These are phyloP conservation scores for Micrasema longulum DNA, from an alignment of 1,140 invertebrate species.

Conservation along the genomic window DNA sequence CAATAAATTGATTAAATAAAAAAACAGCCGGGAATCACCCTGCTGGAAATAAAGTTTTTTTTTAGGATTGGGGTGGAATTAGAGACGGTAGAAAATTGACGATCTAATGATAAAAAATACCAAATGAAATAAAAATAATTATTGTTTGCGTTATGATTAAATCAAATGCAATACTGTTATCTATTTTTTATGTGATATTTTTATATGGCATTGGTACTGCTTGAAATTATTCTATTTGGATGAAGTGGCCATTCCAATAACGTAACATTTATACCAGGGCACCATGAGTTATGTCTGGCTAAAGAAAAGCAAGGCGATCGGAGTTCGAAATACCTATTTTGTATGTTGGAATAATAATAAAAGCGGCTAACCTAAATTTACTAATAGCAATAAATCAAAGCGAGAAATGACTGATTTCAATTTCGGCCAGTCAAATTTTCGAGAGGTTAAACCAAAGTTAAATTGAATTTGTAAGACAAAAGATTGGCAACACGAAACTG, in stretches of 20 bases:
- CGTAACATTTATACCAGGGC: constrained; percentile 8
- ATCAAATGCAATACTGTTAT: too few species aligned
- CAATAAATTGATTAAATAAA: too few species aligned
- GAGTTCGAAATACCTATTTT: neutral
- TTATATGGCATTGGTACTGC: too few species aligned
- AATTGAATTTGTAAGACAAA: constrained; percentile 25
- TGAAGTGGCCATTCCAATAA: constrained; percentile 20
- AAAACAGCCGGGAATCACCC: too few species aligned
- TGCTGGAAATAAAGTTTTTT: too few species aligned
- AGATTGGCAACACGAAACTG: constrained; percentile 9
- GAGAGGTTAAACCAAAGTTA: neutral
- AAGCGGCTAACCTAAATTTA: constrained; percentile 13
- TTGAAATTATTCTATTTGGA: too few species aligned
- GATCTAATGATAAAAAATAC: too few species aligned
- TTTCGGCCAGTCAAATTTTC: constrained; percentile 17
- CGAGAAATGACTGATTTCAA: constrained; percentile 21
- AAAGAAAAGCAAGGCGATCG: neutral
- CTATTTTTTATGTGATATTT: too few species aligned
- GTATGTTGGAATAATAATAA: neutral
- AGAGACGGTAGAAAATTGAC: too few species aligned
- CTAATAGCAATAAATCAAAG: constrained; percentile 20
- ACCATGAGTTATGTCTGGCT: constrained; percentile 1
- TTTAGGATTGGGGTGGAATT: too few species aligned
- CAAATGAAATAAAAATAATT: too few species aligned
- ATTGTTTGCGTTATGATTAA: too few species aligned